Evolutionary conservation across 2,797 vertebrate species (phyloP), one percentile per base, ranked within the genome.

Genomic region (Tachyglossus aculeatus): DNA sequence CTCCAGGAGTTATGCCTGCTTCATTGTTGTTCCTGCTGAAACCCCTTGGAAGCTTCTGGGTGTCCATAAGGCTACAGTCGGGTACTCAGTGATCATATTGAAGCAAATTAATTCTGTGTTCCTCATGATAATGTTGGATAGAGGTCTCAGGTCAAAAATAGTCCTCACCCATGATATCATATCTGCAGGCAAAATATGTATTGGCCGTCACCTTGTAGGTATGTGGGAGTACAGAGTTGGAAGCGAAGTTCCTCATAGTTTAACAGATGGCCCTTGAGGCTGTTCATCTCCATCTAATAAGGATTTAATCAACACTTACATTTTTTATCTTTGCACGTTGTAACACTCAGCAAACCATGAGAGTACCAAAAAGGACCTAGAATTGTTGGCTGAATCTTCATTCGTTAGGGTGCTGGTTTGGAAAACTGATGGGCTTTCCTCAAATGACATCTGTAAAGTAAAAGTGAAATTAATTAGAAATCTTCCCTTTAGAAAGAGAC

Each of bases 381-480:
- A 31, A 55, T 41, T 66, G 31, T 73, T 56, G 16, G 31, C 40
- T 82, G 66, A 56, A 82, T 80, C 75, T 84, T 72, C 24, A 65
- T 80, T 54, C 80, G 55, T 43, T 54, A 63, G 27, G 25, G 12
- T 67, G 40, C 44, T 56, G 80, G 21, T 36, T n/a, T 61, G 9
- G 22, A 74, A 74, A 54, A 15, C 31, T 74, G 56, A 77, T 65
- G 71, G n/a, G 33, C 40, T 74, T 76, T 76, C 52, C 53, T 66
- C 63, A 71, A 40, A 43, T 71, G 65, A 68, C 39, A 69, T 71
- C 44, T 61, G 37, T 63, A 76, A 54, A 80, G 18, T 71, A 41
- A 71, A 69, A 78, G 58, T 39, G 80, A 86, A 71, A 74, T 74
- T 82, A 84, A 76, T 68, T 78, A 64, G 31, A 71, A 78, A 63